phyloP scores from a whole-genome alignment of 2,888 invertebrate genomes.

The Phaedon cochleariae region DNA sequence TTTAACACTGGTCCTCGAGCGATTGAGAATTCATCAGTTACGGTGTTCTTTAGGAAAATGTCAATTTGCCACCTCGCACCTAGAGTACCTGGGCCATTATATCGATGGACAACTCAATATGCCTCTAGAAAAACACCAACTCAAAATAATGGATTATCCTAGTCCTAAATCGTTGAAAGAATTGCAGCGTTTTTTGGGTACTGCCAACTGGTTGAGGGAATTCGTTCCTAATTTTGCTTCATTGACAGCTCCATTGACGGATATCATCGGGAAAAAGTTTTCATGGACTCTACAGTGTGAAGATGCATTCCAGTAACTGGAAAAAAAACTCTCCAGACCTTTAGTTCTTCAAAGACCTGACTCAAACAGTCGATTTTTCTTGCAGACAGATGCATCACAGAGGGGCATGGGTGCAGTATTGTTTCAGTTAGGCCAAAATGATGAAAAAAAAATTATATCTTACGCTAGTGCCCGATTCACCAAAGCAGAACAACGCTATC shows the following conservation, averaged over 20 bases:
- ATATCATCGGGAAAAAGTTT: constrained; percentile 8
- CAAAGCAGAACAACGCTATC: constrained; percentile 32
- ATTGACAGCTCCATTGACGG: not conserved
- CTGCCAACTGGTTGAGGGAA: not conserved
- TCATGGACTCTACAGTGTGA: constrained; percentile 30
- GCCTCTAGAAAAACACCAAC: not conserved
- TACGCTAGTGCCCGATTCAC: constrained; percentile 39
- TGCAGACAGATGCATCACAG: constrained; percentile 44
- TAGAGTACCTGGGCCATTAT: not conserved
- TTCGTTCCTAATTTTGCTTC: not conserved
- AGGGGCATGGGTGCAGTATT: constrained; percentile 43
- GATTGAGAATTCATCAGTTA: not conserved
- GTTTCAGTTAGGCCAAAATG: constrained; percentile 27
- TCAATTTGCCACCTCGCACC: not conserved
- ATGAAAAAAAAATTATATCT: constrained; percentile 30
- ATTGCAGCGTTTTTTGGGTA: not conserved
- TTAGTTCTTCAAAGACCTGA: constrained; percentile 38
- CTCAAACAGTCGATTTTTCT: constrained; percentile 27
- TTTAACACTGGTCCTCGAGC: not conserved
- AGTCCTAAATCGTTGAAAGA: not conserved
- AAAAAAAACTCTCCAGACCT: constrained; percentile 27
- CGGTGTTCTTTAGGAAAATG: not conserved
- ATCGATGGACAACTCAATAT: not conserved
- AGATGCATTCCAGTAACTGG: constrained; percentile 28
- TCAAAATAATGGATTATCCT: not conserved